Evolutionary conservation across 2,888 invertebrate genomes (phyloP).

Genomic region (Amiota minor): DNA sequence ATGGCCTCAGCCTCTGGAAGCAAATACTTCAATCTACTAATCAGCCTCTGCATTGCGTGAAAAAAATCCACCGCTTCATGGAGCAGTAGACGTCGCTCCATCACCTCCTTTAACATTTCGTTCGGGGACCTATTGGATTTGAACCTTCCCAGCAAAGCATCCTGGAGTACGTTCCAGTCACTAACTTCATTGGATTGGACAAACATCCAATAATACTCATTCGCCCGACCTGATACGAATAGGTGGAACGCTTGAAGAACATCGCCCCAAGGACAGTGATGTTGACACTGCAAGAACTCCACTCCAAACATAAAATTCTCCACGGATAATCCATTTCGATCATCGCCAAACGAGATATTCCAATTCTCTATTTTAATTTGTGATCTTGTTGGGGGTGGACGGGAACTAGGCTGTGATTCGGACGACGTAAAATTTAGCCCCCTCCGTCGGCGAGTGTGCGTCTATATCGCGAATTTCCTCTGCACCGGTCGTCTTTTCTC

Average conservation of each 20-base stretch:
- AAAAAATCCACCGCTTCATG: not conserved
- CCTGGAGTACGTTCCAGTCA: not conserved
- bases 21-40: not conserved
- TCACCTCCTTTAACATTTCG: not conserved
- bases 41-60: not conserved
- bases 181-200: not conserved
- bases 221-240: not conserved
- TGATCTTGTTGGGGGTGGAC: too few relatives aligned
- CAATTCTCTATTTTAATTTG: not conserved
- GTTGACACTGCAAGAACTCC: not conserved
- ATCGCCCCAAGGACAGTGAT: not conserved
- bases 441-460: too few relatives aligned
- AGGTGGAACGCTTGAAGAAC: not conserved
- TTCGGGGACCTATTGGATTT: not conserved
- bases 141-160: not conserved
- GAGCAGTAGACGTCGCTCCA: not conserved
- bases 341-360: not conserved
- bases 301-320: not conserved
- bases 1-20: not conserved
- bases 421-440: too few relatives aligned
- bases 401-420: too few relatives aligned
- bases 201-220: not conserved
- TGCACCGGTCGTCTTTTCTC: too few relatives aligned
- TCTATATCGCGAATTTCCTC: too few relatives aligned
- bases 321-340: not conserved